Conservation (phyloP, 2,113 vertebrate genomes). For the Callipepla californica region DNA sequence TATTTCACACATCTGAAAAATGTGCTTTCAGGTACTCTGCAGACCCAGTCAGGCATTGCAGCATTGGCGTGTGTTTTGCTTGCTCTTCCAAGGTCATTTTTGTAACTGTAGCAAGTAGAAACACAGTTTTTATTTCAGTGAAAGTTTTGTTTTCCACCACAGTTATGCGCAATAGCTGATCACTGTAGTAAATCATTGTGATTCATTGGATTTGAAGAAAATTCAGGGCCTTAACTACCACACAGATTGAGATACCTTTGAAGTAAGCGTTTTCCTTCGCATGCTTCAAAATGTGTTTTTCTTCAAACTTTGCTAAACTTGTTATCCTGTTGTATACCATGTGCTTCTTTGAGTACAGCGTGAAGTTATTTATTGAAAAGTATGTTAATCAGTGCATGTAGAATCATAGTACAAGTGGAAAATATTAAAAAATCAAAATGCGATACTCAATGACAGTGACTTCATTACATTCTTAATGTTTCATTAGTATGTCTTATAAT, state of each 20-base stretch:
- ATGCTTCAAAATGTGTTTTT: neutral
- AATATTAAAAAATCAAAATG: conserved; percentile 24
- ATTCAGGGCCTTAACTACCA: accelerated
- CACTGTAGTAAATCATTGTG: neutral
- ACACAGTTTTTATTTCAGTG: neutral
- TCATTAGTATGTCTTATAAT: neutral
- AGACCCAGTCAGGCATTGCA: conserved; percentile 2
- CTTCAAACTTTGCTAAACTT: neutral
- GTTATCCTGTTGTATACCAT: neutral
- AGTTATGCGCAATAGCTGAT: neutral
- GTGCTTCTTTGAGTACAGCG: neutral
- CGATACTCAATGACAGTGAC: neutral
- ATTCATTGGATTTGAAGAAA: neutral
- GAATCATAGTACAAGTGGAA: neutral
- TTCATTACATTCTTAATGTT: neutral
- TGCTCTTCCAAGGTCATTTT: conserved; percentile 38
- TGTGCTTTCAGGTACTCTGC: conserved; percentile 18
- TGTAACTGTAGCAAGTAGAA: neutral
- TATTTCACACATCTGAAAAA: conserved; percentile 38
- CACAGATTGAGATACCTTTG: neutral
- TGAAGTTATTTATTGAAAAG: neutral
- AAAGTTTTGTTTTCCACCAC: neutral
- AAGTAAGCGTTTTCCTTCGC: neutral
- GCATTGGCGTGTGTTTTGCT: neutral
- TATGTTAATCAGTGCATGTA: neutral